Percentiles rank a stretch among this genome's conserved stretches.
Conservation (phyloP, 2,113 vertebrate species). For the Phrynosoma platyrhinos region DNA sequence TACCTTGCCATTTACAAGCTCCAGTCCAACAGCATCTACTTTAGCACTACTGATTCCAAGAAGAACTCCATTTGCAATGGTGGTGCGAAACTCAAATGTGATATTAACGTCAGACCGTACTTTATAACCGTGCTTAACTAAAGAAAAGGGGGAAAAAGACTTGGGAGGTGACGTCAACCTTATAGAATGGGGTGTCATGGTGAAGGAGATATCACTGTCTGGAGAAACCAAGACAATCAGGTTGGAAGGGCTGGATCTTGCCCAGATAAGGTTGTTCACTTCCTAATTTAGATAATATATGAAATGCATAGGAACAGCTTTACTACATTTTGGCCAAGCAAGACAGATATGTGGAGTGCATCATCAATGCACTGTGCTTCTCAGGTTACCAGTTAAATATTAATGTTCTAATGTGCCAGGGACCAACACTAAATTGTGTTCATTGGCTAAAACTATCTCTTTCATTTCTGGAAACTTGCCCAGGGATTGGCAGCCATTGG, state of each 20-base stretch:
- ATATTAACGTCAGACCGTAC: constrained; percentile 89
- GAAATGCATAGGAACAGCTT: background rate
- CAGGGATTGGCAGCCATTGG: no score
- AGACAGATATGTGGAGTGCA: background rate
- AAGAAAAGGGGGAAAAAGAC: constrained; percentile 29
- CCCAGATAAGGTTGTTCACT: no score
- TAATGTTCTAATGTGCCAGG: no score
- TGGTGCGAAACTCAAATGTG: constrained; percentile 88
- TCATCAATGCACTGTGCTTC: no score
- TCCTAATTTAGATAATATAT: background rate
- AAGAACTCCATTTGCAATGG: constrained; percentile 79
- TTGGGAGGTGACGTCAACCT: background rate
- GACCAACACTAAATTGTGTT: no score
- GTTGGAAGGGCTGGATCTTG: no score
- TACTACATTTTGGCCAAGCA: background rate
- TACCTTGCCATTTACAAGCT: constrained; percentile 93
- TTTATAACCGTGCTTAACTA: constrained; percentile 91
- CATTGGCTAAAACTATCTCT: no score
- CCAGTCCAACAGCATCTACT: constrained; percentile 92
- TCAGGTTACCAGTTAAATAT: no score
- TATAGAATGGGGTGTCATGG: no score
- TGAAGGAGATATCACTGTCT: no score
- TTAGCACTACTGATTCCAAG: constrained; percentile 92
- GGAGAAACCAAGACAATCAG: no score
- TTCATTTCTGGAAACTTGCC: no score